A percentile compares a stretch with the other conserved stretches of the same genome.
Conservation (phyloP, 2,888 invertebrate genomes). For the Rhabditophanes sp. region DNA sequence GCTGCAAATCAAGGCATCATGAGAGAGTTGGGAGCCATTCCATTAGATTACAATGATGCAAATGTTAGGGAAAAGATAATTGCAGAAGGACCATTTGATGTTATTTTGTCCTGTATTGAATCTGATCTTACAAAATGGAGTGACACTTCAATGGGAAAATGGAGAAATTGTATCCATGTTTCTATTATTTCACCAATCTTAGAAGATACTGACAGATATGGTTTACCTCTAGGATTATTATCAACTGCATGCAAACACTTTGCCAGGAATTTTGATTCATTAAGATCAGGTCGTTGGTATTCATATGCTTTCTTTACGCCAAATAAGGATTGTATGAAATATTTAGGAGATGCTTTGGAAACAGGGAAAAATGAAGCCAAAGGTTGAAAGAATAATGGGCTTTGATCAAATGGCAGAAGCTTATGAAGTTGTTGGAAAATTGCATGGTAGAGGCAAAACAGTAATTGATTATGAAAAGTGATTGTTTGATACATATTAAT, state of each 20-base stretch:
- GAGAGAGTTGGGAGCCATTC: constrained; percentile 55
- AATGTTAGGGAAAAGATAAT: constrained; percentile 53
- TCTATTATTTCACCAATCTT: constrained; percentile 68
- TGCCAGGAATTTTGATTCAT: constrained; percentile 24
- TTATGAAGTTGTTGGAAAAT: constrained; percentile 46
- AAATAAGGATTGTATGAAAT: constrained; percentile 45
- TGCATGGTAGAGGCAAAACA: constrained; percentile 46
- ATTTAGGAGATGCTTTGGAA: constrained; percentile 56
- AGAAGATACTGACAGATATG: constrained; percentile 56
- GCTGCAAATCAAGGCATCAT: constrained; percentile 55
- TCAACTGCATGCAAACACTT: constrained; percentile 23
- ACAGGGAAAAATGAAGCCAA: constrained; percentile 56
- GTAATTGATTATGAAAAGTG: constrained; percentile 45
- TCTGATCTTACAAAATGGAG: constrained; percentile 13
- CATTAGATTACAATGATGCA: constrained; percentile 60
- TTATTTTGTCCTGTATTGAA: constrained; percentile 64
- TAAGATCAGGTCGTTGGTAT: constrained; percentile 46
- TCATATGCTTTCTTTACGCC: constrained; percentile 73
- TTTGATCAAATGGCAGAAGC: constrained; percentile 61
- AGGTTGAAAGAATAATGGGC: constrained; percentile 58
- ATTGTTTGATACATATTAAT: too few species aligned
- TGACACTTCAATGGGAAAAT: constrained; percentile 47
- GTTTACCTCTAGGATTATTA: constrained; percentile 20
- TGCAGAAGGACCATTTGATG: constrained; percentile 60
- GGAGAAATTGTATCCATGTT: constrained; percentile 58